phyloP scores from a whole-genome alignment of 2,113 vertebrate species.

The Hassar affinis region DNA sequence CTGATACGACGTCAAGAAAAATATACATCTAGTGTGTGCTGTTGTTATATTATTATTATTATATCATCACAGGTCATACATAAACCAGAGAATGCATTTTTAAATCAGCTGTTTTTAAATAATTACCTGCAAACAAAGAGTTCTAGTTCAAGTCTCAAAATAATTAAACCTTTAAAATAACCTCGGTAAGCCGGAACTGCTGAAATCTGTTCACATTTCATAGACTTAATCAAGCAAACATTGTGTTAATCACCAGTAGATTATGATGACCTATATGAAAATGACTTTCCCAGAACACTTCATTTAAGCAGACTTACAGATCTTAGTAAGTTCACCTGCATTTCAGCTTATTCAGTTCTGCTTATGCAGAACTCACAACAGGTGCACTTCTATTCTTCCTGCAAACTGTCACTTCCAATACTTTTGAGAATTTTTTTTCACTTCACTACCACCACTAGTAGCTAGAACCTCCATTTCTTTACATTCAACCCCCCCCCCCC shows the following conservation, averaged over 20 bases:
- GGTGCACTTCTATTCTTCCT: background rate
- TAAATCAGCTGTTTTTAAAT: background rate
- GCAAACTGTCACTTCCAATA: background rate
- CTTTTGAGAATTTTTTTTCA: background rate
- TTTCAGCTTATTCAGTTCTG: too few species aligned
- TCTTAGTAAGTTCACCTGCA: background rate
- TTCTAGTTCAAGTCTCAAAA: background rate
- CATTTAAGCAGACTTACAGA: background rate
- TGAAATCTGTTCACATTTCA: background rate
- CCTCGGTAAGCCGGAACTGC: background rate
- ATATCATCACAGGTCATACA: background rate
- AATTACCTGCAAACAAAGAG: background rate
- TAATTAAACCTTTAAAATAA: constrained; percentile 4
- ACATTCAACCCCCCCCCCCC: background rate
- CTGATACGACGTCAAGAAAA: background rate
- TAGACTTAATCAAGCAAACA: background rate
- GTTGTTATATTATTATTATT: constrained; percentile 1
- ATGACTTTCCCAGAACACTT: background rate
- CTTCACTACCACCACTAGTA: background rate
- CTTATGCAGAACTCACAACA: background rate
- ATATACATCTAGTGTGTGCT: constrained; percentile 15
- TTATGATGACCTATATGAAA: background rate
- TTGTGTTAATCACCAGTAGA: background rate
- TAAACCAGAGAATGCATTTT: constrained; percentile 9
- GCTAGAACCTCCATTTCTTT: background rate